Evolutionary conservation across 2,888 invertebrate species (phyloP).

Genomic region (Cyaniris semiargus): DNA sequence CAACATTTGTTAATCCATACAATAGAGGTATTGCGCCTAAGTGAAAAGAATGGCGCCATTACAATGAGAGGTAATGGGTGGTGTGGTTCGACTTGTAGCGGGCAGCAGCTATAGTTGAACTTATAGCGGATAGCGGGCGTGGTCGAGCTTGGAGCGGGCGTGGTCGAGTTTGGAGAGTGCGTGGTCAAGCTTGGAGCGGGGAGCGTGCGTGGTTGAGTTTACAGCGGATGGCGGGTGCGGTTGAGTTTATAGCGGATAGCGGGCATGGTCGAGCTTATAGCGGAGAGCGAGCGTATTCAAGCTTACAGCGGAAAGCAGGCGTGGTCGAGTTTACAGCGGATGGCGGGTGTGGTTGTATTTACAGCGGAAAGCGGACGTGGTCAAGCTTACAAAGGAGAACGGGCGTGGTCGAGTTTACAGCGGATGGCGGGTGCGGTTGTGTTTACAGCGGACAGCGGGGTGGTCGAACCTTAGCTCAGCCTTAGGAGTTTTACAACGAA

Average conservation of each 20-base stretch:
- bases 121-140: not conserved
- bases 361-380: not conserved
- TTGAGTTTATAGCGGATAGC: not conserved
- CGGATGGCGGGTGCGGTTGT: not conserved
- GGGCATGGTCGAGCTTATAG: not conserved
- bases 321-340: not conserved
- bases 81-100: not conserved
- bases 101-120: not conserved
- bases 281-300: not conserved
- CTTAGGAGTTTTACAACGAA: not conserved
- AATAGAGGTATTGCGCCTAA: not conserved
- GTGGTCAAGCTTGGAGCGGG: not conserved
- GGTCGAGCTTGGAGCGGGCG: not conserved
- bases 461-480: not conserved
- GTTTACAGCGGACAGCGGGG: too few species aligned
- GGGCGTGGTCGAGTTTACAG: not conserved
- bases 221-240: not conserved
- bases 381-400: too few species aligned
- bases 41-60: not conserved
- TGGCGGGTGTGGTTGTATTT: not conserved
- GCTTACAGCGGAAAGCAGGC: not conserved
- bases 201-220: not conserved
- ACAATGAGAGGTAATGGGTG: not conserved
- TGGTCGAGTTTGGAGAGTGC: not conserved
- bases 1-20: constrained; percentile 10